Base-by-base conservation (phyloP, 2,113 vertebrate species). In the Notothenia rossii region DNA sequence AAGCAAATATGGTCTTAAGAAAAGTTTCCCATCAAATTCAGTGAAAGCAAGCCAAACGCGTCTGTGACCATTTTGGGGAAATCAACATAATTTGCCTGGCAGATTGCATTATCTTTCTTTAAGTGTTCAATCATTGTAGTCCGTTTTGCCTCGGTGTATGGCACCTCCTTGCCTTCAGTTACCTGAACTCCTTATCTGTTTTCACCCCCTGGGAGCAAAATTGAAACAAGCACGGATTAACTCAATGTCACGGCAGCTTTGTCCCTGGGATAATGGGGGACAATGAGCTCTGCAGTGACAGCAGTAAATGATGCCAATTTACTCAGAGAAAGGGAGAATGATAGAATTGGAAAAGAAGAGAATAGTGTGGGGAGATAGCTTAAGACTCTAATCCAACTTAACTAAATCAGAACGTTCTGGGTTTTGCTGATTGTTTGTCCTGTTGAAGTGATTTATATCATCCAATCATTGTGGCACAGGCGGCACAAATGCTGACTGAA, bases 161-260 rank as follows among this genome's bases (percentile, higher is more conserved):
- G 14, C 2, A 20, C 65, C 58, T 85, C 46, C 59, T 69, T 78
- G 58, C 73, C 73, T 77, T 82, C 66, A 58, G 72, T 84, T 87
- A 90, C 77, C 78, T 81, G 71, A 90, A 82, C 77, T 79, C 55
- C 43, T 85, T 91, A 87, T 93, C 89, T 73, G 71, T 89, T 88
- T 84, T 86, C 66, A 71, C 68, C 77, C 58, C 40, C 77, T 54
- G 20, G 69, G 89, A 87, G 79, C 60, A 83, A 88, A 89, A 86
- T 65, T 90, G 71, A 90, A 91, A 91, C 85, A 87, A 92, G 87
- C 83, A 72, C 5, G 78, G 86, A 93, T 88, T 89, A 91, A 78
- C 81, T 88, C 85, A 83, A 82, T 91, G 90, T 89, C 90, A 91
- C 18, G 70, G 89, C 82, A 88, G 91, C 87, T 90, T 93, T 94